These are phyloP conservation scores for Sebastes steindachneri DNA, from an alignment of 2,797 vertebrate genomes.

Conservation along the genomic window DNA sequence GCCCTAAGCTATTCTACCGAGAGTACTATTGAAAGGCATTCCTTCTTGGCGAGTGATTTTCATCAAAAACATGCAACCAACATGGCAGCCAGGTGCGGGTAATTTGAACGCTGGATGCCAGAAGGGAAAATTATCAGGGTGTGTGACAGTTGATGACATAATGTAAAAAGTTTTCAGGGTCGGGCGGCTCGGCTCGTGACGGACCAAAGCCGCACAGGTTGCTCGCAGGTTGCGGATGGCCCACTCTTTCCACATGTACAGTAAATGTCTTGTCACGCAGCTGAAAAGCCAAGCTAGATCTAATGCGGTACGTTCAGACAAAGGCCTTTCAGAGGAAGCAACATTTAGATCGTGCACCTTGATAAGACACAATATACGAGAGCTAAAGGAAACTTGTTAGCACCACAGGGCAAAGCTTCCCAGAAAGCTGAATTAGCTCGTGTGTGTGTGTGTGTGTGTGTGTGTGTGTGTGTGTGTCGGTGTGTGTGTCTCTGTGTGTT, in stretches of 20 bases:
- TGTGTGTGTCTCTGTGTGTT: conserved; percentile 52
- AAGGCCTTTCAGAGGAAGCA: conserved; percentile 30
- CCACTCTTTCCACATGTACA: not conserved
- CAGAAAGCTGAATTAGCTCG: conserved; percentile 58
- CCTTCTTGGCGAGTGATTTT: conserved; percentile 71
- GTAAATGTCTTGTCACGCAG: not conserved
- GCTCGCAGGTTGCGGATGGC: conserved; percentile 39
- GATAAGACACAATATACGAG: conserved; percentile 20
- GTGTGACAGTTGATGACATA: conserved; percentile 74
- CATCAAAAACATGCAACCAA: conserved; percentile 73
- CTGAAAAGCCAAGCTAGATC: conserved; percentile 4
- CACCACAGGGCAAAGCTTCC: conserved; percentile 45
- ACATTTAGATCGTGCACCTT: not conserved
- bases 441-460: conserved; percentile 11
- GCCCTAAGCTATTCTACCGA: conserved; percentile 65
- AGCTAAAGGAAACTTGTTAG: conserved; percentile 59
- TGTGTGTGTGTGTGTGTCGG: conserved; percentile 31
- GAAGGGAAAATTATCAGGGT: conserved; percentile 65
- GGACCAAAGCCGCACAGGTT: conserved; percentile 47
- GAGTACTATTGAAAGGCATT: conserved; percentile 66
- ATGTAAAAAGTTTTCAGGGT: conserved; percentile 53
- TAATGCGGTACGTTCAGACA: conserved; percentile 17
- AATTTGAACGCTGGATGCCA: conserved; percentile 69
- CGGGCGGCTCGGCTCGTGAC: conserved; percentile 31
- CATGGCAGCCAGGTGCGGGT: conserved; percentile 74